Conservation (phyloP, 2,113 vertebrate genomes). For the Athene noctua region DNA sequence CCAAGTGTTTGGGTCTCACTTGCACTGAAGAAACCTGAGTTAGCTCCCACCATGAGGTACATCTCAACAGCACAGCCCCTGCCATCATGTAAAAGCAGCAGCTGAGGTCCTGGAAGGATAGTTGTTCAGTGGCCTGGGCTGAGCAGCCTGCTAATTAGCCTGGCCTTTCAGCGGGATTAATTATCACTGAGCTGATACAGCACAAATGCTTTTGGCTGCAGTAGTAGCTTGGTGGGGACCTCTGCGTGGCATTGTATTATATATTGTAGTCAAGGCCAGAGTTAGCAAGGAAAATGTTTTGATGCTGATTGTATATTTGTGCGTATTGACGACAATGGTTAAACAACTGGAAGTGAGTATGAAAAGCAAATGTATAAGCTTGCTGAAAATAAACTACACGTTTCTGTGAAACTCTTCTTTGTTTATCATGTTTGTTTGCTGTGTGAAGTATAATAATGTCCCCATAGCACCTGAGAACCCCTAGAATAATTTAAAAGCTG, state of each 20-base stretch:
- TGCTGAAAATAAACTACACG: neutral
- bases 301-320: neutral
- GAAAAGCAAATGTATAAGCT: neutral
- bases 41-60: neutral
- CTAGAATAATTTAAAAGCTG: constrained; percentile 4
- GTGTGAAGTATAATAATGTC: neutral
- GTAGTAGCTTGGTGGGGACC: neutral
- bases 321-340: neutral
- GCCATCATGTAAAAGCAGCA: neutral
- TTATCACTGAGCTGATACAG: neutral
- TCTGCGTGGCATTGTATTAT: neutral
- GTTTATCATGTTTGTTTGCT: neutral
- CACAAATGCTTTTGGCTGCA: neutral
- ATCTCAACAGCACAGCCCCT: neutral
- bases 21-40: neutral
- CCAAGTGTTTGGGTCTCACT: rapidly evolving
- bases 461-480: neutral
- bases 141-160: neutral
- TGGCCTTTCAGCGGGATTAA: neutral
- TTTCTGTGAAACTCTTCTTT: neutral
- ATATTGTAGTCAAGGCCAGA: neutral
- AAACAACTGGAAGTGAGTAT: neutral
- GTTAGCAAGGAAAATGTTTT: neutral
- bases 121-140: neutral
- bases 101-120: neutral